Percentiles rank a stretch among this genome's conserved stretches.
Evolutionary conservation across 92 coral and sea anemone species (phyloP).

Genomic region (Zoanthus gigantus): DNA sequence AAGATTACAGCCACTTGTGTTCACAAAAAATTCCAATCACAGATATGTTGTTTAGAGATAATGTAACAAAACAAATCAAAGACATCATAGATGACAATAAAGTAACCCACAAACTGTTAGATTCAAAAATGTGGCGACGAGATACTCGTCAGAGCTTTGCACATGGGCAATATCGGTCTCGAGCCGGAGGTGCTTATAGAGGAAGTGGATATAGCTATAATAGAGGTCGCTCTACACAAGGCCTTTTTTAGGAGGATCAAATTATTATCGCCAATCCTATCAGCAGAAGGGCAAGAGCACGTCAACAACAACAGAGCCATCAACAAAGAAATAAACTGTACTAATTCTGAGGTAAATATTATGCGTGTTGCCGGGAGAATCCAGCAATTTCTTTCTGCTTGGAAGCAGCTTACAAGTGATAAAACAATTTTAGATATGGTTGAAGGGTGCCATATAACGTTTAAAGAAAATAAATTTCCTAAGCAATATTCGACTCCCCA

Average conservation of each 20-base stretch:
- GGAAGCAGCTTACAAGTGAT: slow-evolving; percentile 57
- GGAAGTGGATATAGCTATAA: slow-evolving; percentile 1
- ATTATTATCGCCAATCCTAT: slow-evolving; percentile 19
- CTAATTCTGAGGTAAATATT: slow-evolving; percentile 40
- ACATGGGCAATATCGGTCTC: background rate
- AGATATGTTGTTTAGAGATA: slow-evolving; percentile 51
- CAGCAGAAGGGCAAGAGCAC: slow-evolving; percentile 18
- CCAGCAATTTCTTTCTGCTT: slow-evolving; percentile 42
- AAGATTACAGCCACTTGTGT: slow-evolving; percentile 45
- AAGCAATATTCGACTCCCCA: slow-evolving; percentile 38
- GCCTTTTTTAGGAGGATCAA: slow-evolving; percentile 54
- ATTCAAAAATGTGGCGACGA: slow-evolving; percentile 2
- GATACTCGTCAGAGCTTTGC: slow-evolving; percentile 16
- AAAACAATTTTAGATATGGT: slow-evolving; percentile 53
- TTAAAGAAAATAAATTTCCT: slow-evolving; percentile 42
- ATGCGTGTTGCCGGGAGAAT: slow-evolving; percentile 59
- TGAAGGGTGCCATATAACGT: slow-evolving; percentile 69
- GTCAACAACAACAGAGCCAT: slow-evolving; percentile 39
- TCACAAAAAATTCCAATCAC: slow-evolving; percentile 32
- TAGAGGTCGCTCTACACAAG: slow-evolving; percentile 42
- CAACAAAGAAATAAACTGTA: slow-evolving; percentile 38
- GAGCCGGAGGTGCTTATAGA: slow-evolving; percentile 21
- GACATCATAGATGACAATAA: slow-evolving; percentile 46
- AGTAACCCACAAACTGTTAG: slow-evolving; percentile 42
- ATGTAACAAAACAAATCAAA: slow-evolving; percentile 33